Conservation (phyloP, 2,113 vertebrate species). For the Chloropsis hardwickii region DNA sequence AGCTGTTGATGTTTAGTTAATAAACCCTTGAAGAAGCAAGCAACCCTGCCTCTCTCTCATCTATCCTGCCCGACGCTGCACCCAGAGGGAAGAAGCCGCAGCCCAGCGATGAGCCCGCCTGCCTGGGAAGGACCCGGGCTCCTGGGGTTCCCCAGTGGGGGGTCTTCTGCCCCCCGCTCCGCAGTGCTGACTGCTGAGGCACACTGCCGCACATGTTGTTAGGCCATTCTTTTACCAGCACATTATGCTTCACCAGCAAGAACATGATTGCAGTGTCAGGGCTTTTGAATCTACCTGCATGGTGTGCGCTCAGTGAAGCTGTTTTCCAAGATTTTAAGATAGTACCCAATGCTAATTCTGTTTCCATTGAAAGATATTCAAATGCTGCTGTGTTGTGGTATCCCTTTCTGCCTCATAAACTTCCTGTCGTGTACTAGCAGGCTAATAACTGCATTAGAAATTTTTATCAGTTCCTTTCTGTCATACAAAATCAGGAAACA, state of each 20-base stretch:
- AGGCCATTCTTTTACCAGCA: fast-evolving
- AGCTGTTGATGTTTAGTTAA: no score
- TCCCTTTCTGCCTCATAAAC: neutral
- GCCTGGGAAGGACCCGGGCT: no score
- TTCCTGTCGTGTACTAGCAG: neutral
- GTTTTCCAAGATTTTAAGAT: neutral
- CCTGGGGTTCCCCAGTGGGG: no score
- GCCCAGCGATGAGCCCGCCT: no score
- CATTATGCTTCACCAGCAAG: neutral
- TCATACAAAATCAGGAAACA: neutral
- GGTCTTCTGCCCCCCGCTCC: no score
- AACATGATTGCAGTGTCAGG: neutral
- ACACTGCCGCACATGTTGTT: no score
- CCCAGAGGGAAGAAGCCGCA: no score
- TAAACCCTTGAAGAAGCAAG: no score
- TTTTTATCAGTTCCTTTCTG: neutral
- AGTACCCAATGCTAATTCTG: neutral
- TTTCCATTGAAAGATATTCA: neutral
- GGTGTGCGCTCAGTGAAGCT: neutral
- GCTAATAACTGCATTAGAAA: neutral
- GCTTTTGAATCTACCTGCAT: neutral
- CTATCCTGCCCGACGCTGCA: no score
- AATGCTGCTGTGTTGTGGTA: neutral
- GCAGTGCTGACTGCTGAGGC: no score
- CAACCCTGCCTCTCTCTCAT: no score